Conservation (phyloP, 2,797 vertebrate species). For the Gymnocypris eckloni region DNA sequence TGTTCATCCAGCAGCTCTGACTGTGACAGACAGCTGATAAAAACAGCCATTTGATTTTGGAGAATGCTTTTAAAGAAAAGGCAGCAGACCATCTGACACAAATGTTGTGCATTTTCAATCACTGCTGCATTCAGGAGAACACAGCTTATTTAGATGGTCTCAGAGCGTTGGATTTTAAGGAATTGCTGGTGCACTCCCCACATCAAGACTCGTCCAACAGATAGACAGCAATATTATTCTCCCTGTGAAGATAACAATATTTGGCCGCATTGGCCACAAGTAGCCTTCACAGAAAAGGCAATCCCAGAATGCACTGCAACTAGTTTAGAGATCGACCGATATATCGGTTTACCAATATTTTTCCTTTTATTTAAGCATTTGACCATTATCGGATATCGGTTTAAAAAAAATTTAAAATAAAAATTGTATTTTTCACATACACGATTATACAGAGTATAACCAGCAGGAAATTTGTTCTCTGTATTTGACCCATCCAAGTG, state of each 20-base stretch:
- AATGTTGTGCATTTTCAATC: conserved; percentile 41
- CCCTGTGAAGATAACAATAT: neutral
- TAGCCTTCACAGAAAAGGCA: neutral
- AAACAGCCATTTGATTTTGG: too few species aligned
- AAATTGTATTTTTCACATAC: too few species aligned
- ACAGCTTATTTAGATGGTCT: neutral
- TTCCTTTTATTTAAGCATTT: too few species aligned
- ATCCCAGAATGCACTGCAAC: neutral
- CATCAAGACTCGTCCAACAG: neutral
- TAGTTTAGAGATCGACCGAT: too few species aligned
- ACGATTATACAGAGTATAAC: too few species aligned
- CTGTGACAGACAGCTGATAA: too few species aligned
- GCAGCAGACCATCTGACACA: conserved; percentile 41
- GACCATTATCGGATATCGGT: too few species aligned
- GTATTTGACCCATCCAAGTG: too few species aligned
- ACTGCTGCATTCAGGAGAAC: neutral
- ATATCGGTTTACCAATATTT: too few species aligned
- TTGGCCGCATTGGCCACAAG: conserved; percentile 9
- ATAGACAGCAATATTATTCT: neutral
- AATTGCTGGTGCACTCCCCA: neutral
- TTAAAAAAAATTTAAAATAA: too few species aligned
- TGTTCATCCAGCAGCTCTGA: too few species aligned
- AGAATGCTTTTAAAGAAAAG: neutral
- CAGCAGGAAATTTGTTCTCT: too few species aligned
- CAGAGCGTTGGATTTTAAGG: neutral